Conservation (phyloP, 2,888 invertebrate genomes). For the Lepidochitona cinerea region DNA sequence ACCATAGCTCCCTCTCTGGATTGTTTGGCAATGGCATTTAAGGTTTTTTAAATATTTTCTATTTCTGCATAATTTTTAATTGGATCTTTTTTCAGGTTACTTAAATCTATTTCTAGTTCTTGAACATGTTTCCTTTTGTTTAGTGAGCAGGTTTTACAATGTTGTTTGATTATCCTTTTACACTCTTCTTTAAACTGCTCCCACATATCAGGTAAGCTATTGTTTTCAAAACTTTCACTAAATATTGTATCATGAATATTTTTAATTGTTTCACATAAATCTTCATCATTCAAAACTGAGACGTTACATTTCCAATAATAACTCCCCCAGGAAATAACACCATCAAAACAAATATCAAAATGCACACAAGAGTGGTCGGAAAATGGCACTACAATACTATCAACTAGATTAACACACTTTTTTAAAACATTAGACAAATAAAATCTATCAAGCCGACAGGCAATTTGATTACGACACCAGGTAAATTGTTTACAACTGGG, state of each 20-base stretch:
- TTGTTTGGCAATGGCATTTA: background rate
- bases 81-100: background rate
- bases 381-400: background rate
- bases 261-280: background rate
- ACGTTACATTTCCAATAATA: background rate
- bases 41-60: no score
- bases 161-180: background rate
- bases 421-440: background rate
- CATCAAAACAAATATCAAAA: background rate
- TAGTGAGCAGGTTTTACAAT: background rate
- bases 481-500: conserved; percentile 8
- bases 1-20: background rate
- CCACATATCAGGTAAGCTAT: background rate
- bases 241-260: background rate
- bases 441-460: background rate
- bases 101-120: background rate
- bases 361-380: background rate
- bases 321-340: background rate
- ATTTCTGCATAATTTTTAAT: no score
- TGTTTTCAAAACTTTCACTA: background rate
- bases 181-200: background rate
- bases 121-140: background rate
- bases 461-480: background rate
- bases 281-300: background rate
- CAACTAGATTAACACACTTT: background rate